Evolutionary conservation across 2,113 vertebrate species (phyloP).

Genomic region (Numenius arquata): DNA sequence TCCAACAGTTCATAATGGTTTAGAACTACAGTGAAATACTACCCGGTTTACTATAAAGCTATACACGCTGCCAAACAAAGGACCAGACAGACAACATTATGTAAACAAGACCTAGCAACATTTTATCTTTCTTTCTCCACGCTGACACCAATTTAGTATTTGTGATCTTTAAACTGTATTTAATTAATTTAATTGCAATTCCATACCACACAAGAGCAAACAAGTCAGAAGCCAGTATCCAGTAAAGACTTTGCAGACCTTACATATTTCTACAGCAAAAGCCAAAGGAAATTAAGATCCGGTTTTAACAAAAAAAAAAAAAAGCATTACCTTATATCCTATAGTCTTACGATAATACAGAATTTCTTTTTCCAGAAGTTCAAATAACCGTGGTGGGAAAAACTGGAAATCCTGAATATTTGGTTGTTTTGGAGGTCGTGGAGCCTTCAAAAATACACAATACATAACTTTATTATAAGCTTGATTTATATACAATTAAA

Average conservation of each 20-base stretch:
- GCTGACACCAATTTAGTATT: background rate
- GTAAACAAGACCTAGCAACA: background rate
- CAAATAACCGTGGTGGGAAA: conserved; percentile 87
- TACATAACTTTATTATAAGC: background rate
- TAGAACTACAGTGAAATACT: background rate
- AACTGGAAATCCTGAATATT: conserved; percentile 92
- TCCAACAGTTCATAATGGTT: background rate
- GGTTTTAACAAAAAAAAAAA: background rate
- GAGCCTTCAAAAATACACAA: conserved; percentile 75
- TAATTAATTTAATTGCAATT: background rate
- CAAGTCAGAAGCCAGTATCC: background rate
- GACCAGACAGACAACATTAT: background rate
- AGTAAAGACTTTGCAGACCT: background rate
- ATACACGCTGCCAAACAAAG: background rate
- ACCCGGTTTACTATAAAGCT: background rate
- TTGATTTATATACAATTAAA: background rate
- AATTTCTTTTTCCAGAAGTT: conserved; percentile 89
- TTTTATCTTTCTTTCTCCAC: background rate
- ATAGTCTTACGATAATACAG: conserved; percentile 89
- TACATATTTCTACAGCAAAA: background rate
- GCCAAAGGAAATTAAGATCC: background rate
- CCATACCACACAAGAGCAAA: background rate
- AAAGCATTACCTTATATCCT: conserved; percentile 83
- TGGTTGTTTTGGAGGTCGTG: conserved; percentile 87
- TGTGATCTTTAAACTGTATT: background rate